These are phyloP conservation scores for Aix galericulata DNA, from an alignment of 2,113 vertebrate species.

Conservation along the genomic window DNA sequence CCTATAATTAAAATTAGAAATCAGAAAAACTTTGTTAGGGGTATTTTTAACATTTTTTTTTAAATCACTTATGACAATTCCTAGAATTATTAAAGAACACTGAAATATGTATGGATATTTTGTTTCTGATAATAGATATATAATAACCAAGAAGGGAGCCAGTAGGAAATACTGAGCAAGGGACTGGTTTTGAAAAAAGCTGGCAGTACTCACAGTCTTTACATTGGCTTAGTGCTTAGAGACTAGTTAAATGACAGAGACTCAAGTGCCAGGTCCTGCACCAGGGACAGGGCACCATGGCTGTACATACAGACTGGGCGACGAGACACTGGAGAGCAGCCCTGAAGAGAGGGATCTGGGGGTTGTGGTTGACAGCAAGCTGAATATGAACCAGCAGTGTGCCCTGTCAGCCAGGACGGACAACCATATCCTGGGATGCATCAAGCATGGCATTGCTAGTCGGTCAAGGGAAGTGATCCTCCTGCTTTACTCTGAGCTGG, in stretches of 20 bases:
- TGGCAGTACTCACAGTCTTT: background rate
- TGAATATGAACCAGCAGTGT: too few species aligned
- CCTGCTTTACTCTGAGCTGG: too few species aligned
- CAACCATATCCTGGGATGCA: too few species aligned
- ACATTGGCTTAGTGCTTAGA: background rate
- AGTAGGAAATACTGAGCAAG: background rate
- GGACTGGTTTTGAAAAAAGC: background rate
- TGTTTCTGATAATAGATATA: background rate
- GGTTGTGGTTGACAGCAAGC: too few species aligned
- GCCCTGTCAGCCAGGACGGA: too few species aligned
- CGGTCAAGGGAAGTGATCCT: too few species aligned
- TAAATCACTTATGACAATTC: background rate
- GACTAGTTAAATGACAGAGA: background rate
- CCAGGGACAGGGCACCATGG: too few species aligned
- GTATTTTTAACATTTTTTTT: background rate
- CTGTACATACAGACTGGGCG: too few species aligned
- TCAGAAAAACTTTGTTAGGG: background rate
- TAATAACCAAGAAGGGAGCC: background rate
- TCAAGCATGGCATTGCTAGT: too few species aligned
- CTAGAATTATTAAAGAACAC: background rate
- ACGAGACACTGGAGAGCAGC: too few species aligned
- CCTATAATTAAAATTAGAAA: background rate
- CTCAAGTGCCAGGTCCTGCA: too few species aligned
- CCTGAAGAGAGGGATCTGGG: too few species aligned
- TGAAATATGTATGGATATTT: background rate